These are phyloP conservation scores for Aplodontia rufa DNA, from an alignment of 2,113 vertebrate species.

Conservation along the genomic window DNA sequence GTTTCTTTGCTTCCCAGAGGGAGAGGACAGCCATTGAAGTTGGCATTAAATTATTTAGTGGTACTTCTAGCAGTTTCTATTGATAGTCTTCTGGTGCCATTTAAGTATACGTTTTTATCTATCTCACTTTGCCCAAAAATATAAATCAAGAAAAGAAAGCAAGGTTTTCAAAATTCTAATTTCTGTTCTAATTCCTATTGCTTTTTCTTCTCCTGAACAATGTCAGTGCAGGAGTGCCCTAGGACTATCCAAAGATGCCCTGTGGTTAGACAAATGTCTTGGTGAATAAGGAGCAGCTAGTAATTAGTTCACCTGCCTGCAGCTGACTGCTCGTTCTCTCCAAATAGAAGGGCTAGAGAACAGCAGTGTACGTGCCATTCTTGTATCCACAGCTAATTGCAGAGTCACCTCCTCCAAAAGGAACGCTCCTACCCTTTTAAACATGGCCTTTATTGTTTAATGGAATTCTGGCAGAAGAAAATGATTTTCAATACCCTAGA, in stretches of 20 bases:
- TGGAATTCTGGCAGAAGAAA: conserved; percentile 45
- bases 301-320: conserved; percentile 44
- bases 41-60: conserved; percentile 39
- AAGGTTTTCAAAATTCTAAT: background rate
- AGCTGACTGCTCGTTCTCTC: background rate
- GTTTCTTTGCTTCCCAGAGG: background rate
- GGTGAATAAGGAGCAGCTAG: background rate
- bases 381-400: background rate
- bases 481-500: background rate
- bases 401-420: conserved; percentile 30
- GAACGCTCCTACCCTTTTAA: conserved; percentile 20
- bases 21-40: background rate
- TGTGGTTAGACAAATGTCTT: conserved; percentile 43
- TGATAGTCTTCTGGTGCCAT: conserved; percentile 41
- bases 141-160: conserved; percentile 35
- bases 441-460: conserved; percentile 23
- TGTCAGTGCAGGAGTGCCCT: background rate
- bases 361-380: background rate
- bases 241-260: conserved; percentile 17
- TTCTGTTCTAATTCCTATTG: conserved; percentile 19
- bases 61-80: conserved; percentile 6
- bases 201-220: conserved; percentile 24
- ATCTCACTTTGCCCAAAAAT: conserved; percentile 24
- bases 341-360: background rate
- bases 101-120: conserved; percentile 38